These are phyloP conservation scores for Setophaga coronata DNA, from an alignment of 2,113 vertebrate genomes.

Conservation along the genomic window DNA sequence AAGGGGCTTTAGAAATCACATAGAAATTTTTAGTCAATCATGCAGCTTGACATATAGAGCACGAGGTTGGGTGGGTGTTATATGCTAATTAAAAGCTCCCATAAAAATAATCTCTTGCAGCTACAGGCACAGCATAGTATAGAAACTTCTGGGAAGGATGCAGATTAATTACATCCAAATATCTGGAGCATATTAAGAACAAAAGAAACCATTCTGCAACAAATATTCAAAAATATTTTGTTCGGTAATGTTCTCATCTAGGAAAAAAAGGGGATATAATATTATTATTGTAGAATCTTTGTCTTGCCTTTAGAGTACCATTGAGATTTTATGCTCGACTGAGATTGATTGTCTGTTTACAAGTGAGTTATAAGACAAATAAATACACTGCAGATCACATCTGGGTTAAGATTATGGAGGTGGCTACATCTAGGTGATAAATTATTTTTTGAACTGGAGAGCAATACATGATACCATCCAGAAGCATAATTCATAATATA, in stretches of 20 bases:
- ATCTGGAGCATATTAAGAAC: background rate
- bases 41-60: background rate
- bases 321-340: background rate
- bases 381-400: background rate
- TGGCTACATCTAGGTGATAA: background rate
- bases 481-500: constrained; percentile 20
- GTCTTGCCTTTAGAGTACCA: background rate
- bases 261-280: background rate
- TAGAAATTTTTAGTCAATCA: background rate
- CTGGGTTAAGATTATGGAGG: background rate
- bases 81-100: background rate
- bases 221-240: background rate
- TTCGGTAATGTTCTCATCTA: background rate
- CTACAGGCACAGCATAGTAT: background rate
- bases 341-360: background rate
- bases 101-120: background rate
- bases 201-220: background rate
- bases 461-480: background rate
- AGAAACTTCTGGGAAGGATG: background rate
- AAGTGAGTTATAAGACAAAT: constrained; percentile 7
- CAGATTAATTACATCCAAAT: background rate
- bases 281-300: background rate
- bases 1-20: background rate
- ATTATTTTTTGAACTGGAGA: background rate
- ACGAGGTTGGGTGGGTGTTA: background rate